phyloP scores from a whole-genome alignment of 2,113 vertebrate species.

The Eptesicus fuscus region DNA sequence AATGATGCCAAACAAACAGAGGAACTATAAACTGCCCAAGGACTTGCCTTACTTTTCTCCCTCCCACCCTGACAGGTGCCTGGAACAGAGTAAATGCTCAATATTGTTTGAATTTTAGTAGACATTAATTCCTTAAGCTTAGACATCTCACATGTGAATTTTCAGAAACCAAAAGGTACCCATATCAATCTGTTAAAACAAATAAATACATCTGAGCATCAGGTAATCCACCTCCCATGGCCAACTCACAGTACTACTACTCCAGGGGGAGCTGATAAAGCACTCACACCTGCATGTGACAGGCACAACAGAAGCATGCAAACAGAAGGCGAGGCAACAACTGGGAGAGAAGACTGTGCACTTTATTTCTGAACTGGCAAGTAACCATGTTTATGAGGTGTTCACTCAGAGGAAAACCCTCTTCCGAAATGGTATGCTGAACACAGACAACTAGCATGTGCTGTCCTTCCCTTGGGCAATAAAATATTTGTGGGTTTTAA shows the following conservation, averaged over 20 bases:
- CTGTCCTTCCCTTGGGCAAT: fast-evolving
- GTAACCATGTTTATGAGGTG: fast-evolving
- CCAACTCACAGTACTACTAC: not conserved
- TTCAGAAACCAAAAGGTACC: not conserved
- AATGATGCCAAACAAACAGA: not conserved
- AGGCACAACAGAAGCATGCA: not conserved
- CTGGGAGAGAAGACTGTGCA: not conserved
- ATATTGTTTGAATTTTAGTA: not conserved
- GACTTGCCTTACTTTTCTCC: not conserved
- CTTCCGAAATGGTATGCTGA: not conserved
- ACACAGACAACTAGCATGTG: not conserved
- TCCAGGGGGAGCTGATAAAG: not conserved
- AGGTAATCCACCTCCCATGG: not conserved
- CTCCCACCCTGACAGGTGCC: not conserved
- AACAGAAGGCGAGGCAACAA: not conserved
- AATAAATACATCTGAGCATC: not conserved
- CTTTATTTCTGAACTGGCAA: not conserved
- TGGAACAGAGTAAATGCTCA: not conserved
- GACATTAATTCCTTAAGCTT: not conserved
- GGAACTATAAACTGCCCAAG: not conserved
- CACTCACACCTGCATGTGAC: not conserved
- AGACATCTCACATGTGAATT: not conserved
- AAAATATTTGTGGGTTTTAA: not conserved
- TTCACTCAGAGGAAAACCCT: not conserved
- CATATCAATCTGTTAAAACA: not conserved